Conservation (phyloP, 2,113 vertebrate species). For the Eclectus roratus region DNA sequence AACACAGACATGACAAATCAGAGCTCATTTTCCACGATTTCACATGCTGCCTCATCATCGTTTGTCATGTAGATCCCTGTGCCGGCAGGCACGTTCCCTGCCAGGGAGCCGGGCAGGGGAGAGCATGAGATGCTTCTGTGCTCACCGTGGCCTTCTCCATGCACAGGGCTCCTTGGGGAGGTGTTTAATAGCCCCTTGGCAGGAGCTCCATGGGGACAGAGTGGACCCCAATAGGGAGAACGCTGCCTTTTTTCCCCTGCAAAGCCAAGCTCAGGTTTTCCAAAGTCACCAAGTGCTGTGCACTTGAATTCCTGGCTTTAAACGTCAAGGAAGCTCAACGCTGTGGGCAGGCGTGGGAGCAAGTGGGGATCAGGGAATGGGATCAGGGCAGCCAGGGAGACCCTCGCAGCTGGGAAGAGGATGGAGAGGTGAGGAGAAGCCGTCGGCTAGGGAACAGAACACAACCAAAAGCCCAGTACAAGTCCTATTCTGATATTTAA, state of each 20-base stretch:
- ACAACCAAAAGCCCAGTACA: conserved; percentile 65
- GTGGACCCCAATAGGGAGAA: fast-evolving
- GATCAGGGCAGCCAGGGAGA: not conserved
- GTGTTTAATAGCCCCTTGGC: not conserved
- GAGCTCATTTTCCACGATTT: conserved; percentile 51
- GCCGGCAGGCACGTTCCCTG: fast-evolving
- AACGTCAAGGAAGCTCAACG: not conserved
- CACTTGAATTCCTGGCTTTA: not conserved
- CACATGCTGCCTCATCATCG: conserved; percentile 22
- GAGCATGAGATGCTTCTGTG: fast-evolving
- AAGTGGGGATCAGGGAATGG: fast-evolving
- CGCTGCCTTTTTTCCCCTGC: not conserved
- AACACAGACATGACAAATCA: conserved; percentile 53
- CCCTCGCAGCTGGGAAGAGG: fast-evolving
- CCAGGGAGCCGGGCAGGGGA: not conserved
- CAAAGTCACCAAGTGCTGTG: fast-evolving
- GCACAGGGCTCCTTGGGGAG: fast-evolving
- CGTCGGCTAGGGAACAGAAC: conserved; percentile 34
- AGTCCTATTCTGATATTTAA: conserved; percentile 98
- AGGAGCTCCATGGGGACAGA: not conserved
- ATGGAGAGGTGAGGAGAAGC: not conserved
- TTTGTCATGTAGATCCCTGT: not conserved
- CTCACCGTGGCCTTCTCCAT: not conserved
- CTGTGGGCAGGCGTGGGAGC: fast-evolving
- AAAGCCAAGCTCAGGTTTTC: not conserved